Percentiles rank a stretch among this genome's conserved stretches.
Conservation (phyloP, 2,113 vertebrate species). For the Pteronura brasiliensis region DNA sequence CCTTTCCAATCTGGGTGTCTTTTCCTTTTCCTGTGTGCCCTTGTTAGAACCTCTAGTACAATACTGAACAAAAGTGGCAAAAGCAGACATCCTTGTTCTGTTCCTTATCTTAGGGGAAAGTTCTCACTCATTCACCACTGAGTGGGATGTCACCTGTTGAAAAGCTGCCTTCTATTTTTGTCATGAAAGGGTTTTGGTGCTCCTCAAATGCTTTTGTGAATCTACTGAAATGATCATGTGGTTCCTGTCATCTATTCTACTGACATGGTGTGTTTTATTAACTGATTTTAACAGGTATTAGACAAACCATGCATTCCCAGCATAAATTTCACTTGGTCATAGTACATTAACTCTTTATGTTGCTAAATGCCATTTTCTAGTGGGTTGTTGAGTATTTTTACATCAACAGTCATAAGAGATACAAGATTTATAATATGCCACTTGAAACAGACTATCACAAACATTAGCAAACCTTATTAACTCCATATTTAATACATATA, state of each 20-base stretch:
- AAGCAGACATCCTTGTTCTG: neutral
- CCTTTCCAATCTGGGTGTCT: neutral
- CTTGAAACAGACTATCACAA: neutral
- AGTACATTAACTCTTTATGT: neutral
- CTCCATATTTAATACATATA: neutral
- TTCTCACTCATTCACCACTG: neutral
- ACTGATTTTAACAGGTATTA: neutral
- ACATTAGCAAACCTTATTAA: neutral
- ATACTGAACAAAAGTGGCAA: neutral
- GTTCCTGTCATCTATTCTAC: neutral
- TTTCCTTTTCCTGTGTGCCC: neutral
- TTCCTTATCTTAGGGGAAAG: neutral
- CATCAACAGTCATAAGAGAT: neutral
- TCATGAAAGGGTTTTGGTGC: neutral
- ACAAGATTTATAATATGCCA: neutral
- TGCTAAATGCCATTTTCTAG: neutral
- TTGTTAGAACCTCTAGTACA: neutral
- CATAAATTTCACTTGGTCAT: neutral
- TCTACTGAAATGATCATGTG: neutral
- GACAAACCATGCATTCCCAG: neutral
- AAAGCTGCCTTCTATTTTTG: neutral
- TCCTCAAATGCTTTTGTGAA: neutral
- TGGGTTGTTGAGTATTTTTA: neutral
- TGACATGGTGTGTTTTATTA: neutral
- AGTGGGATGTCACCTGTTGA: neutral